These are phyloP conservation scores for Syncerus caffer DNA, from an alignment of 2,797 vertebrate species.

Conservation along the genomic window DNA sequence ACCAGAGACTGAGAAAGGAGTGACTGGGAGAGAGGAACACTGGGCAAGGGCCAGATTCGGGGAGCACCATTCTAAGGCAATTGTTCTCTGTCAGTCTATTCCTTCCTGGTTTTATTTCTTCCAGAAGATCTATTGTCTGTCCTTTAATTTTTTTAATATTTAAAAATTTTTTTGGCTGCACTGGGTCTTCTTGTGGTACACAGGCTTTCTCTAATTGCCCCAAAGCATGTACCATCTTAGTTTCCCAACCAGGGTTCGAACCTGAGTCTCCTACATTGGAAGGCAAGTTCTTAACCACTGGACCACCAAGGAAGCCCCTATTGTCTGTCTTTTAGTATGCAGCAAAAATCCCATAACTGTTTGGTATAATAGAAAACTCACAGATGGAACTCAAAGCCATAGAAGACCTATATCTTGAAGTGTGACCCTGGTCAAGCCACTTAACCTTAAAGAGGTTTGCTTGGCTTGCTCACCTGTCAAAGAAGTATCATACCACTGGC, in stretches of 20 bases:
- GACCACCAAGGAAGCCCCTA: background rate
- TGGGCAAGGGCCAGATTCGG: background rate
- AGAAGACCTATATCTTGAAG: background rate
- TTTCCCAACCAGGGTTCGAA: background rate
- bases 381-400: background rate
- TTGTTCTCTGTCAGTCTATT: background rate
- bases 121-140: background rate
- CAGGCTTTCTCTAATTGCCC: background rate
- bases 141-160: background rate
- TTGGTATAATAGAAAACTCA: background rate
- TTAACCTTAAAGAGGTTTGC: background rate
- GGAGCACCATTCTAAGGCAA: background rate
- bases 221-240: background rate
- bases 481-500: background rate
- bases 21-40: background rate
- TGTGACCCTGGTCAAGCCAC: background rate
- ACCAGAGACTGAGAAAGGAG: background rate
- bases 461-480: background rate
- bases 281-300: background rate
- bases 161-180: background rate
- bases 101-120: background rate
- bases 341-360: background rate
- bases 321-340: background rate
- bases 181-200: background rate
- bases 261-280: background rate